Evolutionary conservation across 2,888 invertebrate species (phyloP), one percentile per base, ranked within the genome.

Genomic region (Andrena haemorrhoa): DNA sequence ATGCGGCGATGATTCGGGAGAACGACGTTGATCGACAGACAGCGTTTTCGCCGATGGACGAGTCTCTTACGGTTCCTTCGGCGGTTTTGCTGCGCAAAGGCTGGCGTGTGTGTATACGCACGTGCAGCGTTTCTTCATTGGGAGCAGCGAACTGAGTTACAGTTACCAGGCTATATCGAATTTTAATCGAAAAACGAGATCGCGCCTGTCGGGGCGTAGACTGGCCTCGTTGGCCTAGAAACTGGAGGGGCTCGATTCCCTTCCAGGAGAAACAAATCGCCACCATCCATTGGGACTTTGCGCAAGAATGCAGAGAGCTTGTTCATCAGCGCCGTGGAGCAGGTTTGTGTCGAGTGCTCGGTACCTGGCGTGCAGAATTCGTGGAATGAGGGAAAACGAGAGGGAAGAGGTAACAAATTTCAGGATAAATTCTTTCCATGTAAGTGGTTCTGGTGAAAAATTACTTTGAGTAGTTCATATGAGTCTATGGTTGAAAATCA

Each of bases 171-270:
- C 73, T 77, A 78, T 82, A 87, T 87, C 87, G 82, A 88, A 88
- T 86, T 88, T 85, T 88, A 88, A 88, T 88, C 86, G 81, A 86
- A 86, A 88, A 88, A 75, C 72, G 79, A 87, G 86, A 86, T 86
- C 83, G 75, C 85, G 80, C 76, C 75, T 82, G 73, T 70, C 73
- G 51, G 16, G 41, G 79, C 85, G 87, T 85, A 88, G 87, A 85
- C 75, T 53, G 81, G 61, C 65, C 41, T 77, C 83, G 79, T 79
- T 86, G 88, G 88, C 88, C 88, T 86, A 88, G 83, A 88, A 88
- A 85, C 72, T 71, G 10, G 23, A 23, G 60, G 58, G 47, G 31
- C 53, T 51, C 61, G 76, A 49, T 61, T 69, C 70, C 64, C 70
- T 26, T 60, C 31, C 16, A n/a, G 20, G 53, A 53, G 53, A 41